These are phyloP conservation scores for Lophura nycthemera DNA, from an alignment of 2,113 vertebrate genomes.

Conservation along the genomic window DNA sequence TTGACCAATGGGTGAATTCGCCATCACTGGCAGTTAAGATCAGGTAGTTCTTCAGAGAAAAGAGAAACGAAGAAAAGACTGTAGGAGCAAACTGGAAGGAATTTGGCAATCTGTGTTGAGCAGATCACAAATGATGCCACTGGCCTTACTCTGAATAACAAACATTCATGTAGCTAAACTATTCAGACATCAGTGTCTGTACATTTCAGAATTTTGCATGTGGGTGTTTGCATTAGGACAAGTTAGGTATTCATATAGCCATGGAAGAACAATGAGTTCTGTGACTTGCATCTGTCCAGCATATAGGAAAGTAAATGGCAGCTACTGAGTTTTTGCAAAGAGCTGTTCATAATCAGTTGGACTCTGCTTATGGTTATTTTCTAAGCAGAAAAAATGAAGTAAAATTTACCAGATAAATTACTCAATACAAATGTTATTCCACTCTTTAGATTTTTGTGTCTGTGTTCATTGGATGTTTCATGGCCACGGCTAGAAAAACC, in stretches of 20 bases:
- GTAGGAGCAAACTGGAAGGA: neutral
- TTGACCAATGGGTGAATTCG: neutral
- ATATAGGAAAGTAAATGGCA: neutral
- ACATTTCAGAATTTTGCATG: neutral
- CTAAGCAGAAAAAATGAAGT: neutral
- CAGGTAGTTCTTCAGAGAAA: neutral
- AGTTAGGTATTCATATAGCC: neutral
- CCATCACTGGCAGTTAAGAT: neutral
- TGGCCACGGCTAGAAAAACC: neutral
- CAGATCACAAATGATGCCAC: neutral
- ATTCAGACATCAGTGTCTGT: neutral
- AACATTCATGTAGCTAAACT: conserved; percentile 1
- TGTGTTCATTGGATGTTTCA: neutral
- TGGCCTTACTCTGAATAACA: neutral
- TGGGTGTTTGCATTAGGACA: conserved; percentile 6
- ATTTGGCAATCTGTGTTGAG: neutral
- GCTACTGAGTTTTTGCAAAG: neutral
- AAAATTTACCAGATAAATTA: neutral
- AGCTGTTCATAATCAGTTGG: neutral
- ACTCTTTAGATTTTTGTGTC: neutral
- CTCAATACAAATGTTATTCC: neutral
- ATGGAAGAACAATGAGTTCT: neutral
- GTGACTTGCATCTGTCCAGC: neutral
- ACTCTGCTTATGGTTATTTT: neutral
- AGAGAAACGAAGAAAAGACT: neutral